Evolutionary conservation across 2,888 invertebrate species (phyloP), one percentile per base, ranked within the genome.

Genomic region (Myathropa florea): DNA sequence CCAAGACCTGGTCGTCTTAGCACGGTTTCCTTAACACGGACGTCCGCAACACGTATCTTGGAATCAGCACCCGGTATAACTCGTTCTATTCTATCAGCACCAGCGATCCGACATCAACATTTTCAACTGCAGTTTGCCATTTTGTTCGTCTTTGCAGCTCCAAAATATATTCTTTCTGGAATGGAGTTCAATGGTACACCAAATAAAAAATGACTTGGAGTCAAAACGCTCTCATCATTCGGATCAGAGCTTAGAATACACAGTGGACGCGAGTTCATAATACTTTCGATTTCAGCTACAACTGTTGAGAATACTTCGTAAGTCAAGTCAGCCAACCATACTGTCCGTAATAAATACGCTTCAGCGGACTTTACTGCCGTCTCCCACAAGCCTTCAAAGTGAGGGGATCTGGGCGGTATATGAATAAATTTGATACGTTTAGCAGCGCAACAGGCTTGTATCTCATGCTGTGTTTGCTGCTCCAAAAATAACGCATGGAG

Each of bases 341-440:
- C 23, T 9, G 6, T 57, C 4, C 57, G 21, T 3, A 7, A 18
- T 4, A 67, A 46, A 67, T 67, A 46, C 2, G 23, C 53, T 53
- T 55, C n/a, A 10, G 60, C 65, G 6, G 65, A 70, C 24, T 65
- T 76, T 0, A 82, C 71, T 0, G 73, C 67, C 6, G 88, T 78
- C 55, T 79, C 76, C 81, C 78, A 84, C 24, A 86, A 30, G 4
- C 87, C 85, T 33, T 76, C 87, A 64, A 89, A 88, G 39, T 88
- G n/a, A n/a, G n/a, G n/a, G n/a, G n/a, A n/a, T n/a, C n/a, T n/a
- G n/a, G n/a, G n/a, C n/a, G n/a, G n/a, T n/a, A n/a, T n/a, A n/a
- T n/a, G n/a, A n/a, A n/a, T n/a, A n/a, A n/a, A n/a, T n/a, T n/a
- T n/a, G n/a, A 88, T 83, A 30, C 64, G 63, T 23, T 86, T 70